Evolutionary conservation across 2,113 vertebrate genomes (phyloP).

Genomic region (Chamaea fasciata): DNA sequence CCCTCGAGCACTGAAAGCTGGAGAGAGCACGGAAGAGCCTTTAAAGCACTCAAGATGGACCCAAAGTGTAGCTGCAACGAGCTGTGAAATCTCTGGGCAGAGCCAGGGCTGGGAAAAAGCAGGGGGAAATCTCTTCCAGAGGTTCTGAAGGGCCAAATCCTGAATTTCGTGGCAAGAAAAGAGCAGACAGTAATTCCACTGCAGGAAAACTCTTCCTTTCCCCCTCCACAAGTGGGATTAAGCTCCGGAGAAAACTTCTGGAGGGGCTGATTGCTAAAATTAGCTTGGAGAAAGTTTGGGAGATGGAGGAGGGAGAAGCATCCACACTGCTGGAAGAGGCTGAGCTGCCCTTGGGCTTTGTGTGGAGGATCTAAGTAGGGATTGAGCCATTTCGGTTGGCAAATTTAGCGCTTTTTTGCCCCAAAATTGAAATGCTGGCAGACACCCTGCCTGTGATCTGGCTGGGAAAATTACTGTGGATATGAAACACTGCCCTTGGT

Average conservation of each 20-base stretch:
- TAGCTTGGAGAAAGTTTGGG: not conserved
- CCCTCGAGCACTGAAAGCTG: not conserved
- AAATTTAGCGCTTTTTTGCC: not conserved
- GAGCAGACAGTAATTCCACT: not conserved
- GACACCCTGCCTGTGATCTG: fast-evolving
- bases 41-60: not conserved
- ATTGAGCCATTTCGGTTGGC: not conserved
- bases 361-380: fast-evolving
- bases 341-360: fast-evolving
- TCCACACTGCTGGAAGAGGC: not conserved
- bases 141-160: not conserved
- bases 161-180: not conserved
- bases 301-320: not conserved
- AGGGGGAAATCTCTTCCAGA: constrained; percentile 14
- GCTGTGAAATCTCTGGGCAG: constrained; percentile 39
- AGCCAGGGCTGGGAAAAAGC: not conserved
- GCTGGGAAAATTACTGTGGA: not conserved
- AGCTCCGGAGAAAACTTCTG: not conserved
- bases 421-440: not conserved
- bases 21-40: not conserved
- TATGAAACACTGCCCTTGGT: constrained; percentile 14
- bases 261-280: not conserved
- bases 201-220: not conserved
- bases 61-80: not conserved
- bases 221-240: not conserved